These are phyloP conservation scores for Diarsia brunnea DNA, from an alignment of 2,888 invertebrate genomes.

Conservation along the genomic window DNA sequence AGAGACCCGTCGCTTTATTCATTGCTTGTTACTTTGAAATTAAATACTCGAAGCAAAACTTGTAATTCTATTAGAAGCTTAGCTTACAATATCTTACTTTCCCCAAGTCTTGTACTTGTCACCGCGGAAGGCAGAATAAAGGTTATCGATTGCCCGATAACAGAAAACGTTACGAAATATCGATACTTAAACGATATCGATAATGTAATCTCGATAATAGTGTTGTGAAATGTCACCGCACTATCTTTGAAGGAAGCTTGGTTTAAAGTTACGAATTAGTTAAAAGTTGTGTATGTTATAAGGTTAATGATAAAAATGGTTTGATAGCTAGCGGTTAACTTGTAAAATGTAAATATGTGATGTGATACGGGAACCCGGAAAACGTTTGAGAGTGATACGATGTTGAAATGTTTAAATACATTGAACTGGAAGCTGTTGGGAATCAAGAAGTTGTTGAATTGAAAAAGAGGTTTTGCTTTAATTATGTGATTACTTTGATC, in stretches of 20 bases:
- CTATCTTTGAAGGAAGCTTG: constrained; percentile 65
- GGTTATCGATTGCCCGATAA: constrained; percentile 70
- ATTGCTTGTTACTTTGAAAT: constrained; percentile 18
- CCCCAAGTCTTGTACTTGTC: constrained; percentile 63
- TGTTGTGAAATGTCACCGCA: constrained; percentile 68
- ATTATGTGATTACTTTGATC: constrained; percentile 23
- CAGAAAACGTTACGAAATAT: constrained; percentile 67
- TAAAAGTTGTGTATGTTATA: constrained; percentile 51
- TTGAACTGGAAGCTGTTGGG: constrained; percentile 30
- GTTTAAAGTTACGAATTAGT: constrained; percentile 61
- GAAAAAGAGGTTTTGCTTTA: constrained; percentile 19
- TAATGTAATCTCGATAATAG: constrained; percentile 66
- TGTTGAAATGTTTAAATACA: constrained; percentile 44
- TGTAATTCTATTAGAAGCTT: constrained; percentile 51
- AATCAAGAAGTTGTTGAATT: constrained; percentile 25
- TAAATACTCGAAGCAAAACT: constrained; percentile 41
- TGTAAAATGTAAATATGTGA: constrained; percentile 64
- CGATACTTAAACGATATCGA: constrained; percentile 68
- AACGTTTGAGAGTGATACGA: constrained; percentile 9
- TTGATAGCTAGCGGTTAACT: constrained; percentile 54
- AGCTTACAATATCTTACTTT: constrained; percentile 62
- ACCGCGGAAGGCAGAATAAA: constrained; percentile 67
- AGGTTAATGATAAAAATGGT: constrained; percentile 54
- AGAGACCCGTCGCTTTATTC: background rate
- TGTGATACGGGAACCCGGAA: constrained; percentile 46